Percentiles rank a stretch among this genome's conserved stretches.
phyloP scores from a whole-genome alignment of 53 echinoderm and acorn worm species.

The Astropecten irregularis region DNA sequence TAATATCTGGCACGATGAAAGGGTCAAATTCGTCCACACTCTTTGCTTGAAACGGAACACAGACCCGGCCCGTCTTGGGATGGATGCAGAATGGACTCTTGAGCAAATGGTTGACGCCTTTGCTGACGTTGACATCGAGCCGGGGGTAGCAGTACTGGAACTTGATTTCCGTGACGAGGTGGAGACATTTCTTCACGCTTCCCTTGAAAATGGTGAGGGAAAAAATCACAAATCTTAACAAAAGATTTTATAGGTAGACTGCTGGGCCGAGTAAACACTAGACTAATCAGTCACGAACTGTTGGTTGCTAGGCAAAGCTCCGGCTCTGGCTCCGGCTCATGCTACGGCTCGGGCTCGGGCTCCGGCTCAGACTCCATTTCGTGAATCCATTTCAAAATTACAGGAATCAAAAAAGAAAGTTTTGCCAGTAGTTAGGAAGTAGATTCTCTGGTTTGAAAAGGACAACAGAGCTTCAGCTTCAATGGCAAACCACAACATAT shows the following conservation, averaged over 20 bases:
- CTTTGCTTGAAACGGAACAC: slow-evolving; percentile 81
- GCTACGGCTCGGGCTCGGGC: no score
- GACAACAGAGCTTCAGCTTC: no score
- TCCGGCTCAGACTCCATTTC: no score
- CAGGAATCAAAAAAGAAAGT: no score
- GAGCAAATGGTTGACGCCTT: slow-evolving; percentile 93
- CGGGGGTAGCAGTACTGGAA: slow-evolving; percentile 97
- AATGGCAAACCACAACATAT: no score
- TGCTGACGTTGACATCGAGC: slow-evolving; percentile 97
- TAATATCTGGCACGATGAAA: slow-evolving; percentile 83
- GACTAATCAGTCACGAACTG: no score
- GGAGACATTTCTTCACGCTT: slow-evolving; percentile 71
- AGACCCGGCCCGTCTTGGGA: slow-evolving; percentile 95
- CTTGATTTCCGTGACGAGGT: slow-evolving; percentile 80
- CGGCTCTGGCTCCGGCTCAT: no score
- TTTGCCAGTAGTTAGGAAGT: no score
- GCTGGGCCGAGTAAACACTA: no score
- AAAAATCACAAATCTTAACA: neutral
- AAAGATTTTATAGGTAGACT: neutral
- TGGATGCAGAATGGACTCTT: slow-evolving; percentile 99
- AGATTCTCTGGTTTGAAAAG: no score
- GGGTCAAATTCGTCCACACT: slow-evolving; percentile 89
- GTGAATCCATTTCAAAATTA: no score
- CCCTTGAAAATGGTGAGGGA: slow-evolving; percentile 64
- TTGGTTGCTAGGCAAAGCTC: no score